Evolutionary conservation across 2,888 invertebrate genomes (phyloP).

Genomic region (Zelleria hepariella): DNA sequence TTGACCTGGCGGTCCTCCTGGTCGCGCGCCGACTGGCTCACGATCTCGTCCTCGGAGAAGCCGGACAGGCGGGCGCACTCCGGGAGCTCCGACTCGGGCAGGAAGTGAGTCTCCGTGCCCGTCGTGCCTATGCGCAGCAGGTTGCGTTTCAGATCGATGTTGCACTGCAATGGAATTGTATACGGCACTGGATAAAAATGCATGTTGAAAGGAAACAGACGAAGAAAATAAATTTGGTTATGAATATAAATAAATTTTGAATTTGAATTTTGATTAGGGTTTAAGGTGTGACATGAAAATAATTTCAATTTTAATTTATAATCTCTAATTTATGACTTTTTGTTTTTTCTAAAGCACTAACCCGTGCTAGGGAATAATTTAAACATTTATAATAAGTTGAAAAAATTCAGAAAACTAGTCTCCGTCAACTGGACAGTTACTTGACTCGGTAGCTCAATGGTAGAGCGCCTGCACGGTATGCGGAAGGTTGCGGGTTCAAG

Average conservation of each 20-base stretch:
- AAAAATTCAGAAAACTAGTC: too few relatives aligned
- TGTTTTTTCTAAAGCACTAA: too few relatives aligned
- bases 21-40: constrained; percentile 57
- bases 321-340: too few relatives aligned
- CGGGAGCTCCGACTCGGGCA: constrained; percentile 77
- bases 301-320: too few relatives aligned
- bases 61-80: constrained; percentile 87
- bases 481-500: too few relatives aligned
- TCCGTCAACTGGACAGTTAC: too few relatives aligned
- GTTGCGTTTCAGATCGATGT: constrained; percentile 91
- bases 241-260: neutral
- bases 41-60: constrained; percentile 75
- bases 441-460: too few relatives aligned
- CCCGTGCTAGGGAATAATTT: too few relatives aligned
- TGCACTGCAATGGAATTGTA: constrained; percentile 72
- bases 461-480: too few relatives aligned
- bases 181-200: neutral
- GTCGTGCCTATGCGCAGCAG: constrained; percentile 94
- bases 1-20: constrained; percentile 80
- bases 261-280: too few relatives aligned
- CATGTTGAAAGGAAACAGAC: neutral
- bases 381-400: too few relatives aligned
- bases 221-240: neutral
- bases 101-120: constrained; percentile 90
- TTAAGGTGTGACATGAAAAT: too few relatives aligned